Conservation (phyloP, 2,113 vertebrate species). For the Guaruba guarouba region DNA sequence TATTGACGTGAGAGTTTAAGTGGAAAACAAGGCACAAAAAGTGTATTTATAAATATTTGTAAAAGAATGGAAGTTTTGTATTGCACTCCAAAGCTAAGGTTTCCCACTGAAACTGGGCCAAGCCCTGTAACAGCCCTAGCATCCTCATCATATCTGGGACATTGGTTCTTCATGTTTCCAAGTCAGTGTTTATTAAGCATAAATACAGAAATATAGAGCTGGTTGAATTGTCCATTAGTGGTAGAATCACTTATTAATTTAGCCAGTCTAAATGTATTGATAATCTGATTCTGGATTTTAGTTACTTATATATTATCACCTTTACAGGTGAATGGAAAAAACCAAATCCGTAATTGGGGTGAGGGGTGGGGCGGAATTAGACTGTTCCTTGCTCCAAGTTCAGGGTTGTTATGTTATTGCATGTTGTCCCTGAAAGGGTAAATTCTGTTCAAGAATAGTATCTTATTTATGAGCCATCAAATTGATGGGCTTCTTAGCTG, state of each 20-base stretch:
- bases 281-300: background rate
- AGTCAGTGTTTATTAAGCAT: background rate
- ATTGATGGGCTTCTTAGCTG: background rate
- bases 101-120: background rate
- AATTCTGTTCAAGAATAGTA: background rate
- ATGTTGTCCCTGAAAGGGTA: background rate
- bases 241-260: background rate
- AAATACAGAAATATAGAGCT: background rate
- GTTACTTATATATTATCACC: background rate
- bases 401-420: background rate
- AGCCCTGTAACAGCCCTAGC: background rate
- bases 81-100: background rate
- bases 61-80: background rate
- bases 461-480: background rate
- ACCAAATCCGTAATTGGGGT: background rate
- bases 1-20: background rate
- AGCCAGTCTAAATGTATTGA: background rate
- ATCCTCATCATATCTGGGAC: background rate
- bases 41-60: background rate
- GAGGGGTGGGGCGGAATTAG: background rate
- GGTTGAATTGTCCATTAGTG: background rate
- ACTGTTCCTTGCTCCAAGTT: background rate
- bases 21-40: background rate
- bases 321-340: background rate
- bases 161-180: background rate